Conservation (phyloP, 1,140 invertebrate species). For the Plodia interpunctella region DNA sequence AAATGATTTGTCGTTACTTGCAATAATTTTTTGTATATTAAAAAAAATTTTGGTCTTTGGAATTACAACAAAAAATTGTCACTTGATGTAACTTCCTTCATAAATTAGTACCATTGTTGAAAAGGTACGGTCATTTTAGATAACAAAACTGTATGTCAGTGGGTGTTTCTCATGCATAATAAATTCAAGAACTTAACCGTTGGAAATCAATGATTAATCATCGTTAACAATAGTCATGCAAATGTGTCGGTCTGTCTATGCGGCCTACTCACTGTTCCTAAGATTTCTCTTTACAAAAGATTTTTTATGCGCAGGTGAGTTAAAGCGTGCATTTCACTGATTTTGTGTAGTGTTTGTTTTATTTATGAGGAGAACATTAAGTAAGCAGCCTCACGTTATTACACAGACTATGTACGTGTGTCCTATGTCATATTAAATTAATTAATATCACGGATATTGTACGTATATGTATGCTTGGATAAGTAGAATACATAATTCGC, state of each 20-base stretch:
- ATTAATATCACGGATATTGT: too few relatives aligned
- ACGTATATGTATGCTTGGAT: too few relatives aligned
- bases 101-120: neutral
- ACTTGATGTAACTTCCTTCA: neutral
- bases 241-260: neutral
- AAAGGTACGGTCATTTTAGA: neutral
- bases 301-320: neutral
- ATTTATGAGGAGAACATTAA: neutral
- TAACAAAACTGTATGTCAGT: constrained; percentile 3
- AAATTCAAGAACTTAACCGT: constrained; percentile 4
- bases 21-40: too few relatives aligned
- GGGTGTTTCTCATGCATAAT: constrained; percentile 1
- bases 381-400: too few relatives aligned
- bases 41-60: too few relatives aligned
- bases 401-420: too few relatives aligned
- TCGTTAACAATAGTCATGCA: constrained; percentile 3
- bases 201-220: constrained; percentile 4
- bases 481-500: too few relatives aligned
- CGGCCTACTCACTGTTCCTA: neutral
- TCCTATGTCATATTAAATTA: too few relatives aligned
- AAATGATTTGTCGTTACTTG: too few relatives aligned
- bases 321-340: neutral
- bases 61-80: neutral
- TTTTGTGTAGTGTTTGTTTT: constrained; percentile 3
- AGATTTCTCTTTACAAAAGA: neutral